phyloP scores from a whole-genome alignment of 2,888 invertebrate species.

The Andrena bicolor region DNA sequence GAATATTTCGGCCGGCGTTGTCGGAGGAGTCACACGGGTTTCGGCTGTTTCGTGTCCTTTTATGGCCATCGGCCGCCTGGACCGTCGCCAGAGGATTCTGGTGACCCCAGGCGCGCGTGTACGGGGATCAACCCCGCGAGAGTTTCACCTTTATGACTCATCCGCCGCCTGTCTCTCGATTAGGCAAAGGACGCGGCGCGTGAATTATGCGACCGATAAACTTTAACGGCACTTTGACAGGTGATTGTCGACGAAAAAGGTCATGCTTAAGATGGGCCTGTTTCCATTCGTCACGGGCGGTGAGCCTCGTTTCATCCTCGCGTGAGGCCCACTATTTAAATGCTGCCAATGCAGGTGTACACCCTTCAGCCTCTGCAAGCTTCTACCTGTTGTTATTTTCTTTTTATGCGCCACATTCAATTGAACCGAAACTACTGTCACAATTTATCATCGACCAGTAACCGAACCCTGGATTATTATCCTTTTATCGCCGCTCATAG shows the following conservation, averaged over 20 bases:
- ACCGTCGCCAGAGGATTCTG: slow-evolving; percentile 38
- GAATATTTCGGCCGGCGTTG: slow-evolving; percentile 49
- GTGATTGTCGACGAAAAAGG: neutral
- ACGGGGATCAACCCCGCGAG: slow-evolving; percentile 18
- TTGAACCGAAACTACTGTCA: too few relatives aligned
- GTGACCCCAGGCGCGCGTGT: slow-evolving; percentile 25
- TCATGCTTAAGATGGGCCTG: too few relatives aligned
- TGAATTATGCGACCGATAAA: neutral
- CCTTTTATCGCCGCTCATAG: too few relatives aligned
- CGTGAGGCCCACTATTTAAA: too few relatives aligned
- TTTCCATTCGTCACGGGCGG: neutral
- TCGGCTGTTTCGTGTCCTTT: slow-evolving; percentile 60
- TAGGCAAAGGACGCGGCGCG: slow-evolving; percentile 17
- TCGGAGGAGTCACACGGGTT: slow-evolving; percentile 49
- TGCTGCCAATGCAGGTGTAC: too few relatives aligned
- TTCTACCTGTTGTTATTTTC: too few relatives aligned
- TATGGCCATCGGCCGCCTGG: slow-evolving; percentile 41
- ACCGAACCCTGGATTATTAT: too few relatives aligned
- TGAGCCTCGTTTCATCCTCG: neutral
- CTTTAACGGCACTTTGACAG: neutral
- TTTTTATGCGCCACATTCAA: too few relatives aligned
- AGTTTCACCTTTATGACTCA: slow-evolving; percentile 36
- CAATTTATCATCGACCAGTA: too few relatives aligned
- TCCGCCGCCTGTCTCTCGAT: slow-evolving; percentile 27
- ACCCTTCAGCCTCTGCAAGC: too few relatives aligned